Conservation (phyloP, 2,113 vertebrate genomes). For the Epinephelus moara region DNA sequence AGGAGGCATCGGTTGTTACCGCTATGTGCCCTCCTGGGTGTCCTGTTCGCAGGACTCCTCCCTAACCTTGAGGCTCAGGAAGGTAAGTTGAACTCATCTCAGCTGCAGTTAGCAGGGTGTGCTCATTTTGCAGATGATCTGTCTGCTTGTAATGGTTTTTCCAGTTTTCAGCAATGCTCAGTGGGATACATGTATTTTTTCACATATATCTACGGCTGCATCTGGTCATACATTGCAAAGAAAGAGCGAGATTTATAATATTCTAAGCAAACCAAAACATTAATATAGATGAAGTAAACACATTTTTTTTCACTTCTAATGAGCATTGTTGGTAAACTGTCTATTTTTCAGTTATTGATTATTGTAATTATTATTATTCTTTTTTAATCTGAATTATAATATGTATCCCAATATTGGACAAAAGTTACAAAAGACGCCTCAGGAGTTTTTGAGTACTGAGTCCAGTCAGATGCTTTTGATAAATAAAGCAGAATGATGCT, state of each 20-base stretch:
- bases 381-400: neutral
- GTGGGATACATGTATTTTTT: neutral
- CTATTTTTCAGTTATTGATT: neutral
- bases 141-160: neutral
- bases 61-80: slow-evolving; percentile 83
- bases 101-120: neutral
- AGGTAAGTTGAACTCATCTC: slow-evolving; percentile 74
- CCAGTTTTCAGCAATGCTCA: slow-evolving; percentile 29
- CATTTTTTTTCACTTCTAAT: neutral
- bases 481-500: slow-evolving; percentile 7
- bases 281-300: neutral
- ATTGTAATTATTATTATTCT: neutral
- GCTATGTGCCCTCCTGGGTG: slow-evolving; percentile 77
- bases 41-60: slow-evolving; percentile 84
- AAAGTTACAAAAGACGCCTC: neutral
- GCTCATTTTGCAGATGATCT: neutral
- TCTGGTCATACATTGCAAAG: slow-evolving; percentile 2
- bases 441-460: neutral
- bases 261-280: slow-evolving; percentile 2
- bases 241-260: neutral
- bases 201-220: neutral
- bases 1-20: slow-evolving; percentile 82
- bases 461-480: slow-evolving; percentile 22
- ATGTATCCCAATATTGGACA: neutral
- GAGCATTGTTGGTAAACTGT: slow-evolving; percentile 11